Evolutionary conservation across 2,797 vertebrate species (phyloP).

Genomic region (Tachyglossus aculeatus): DNA sequence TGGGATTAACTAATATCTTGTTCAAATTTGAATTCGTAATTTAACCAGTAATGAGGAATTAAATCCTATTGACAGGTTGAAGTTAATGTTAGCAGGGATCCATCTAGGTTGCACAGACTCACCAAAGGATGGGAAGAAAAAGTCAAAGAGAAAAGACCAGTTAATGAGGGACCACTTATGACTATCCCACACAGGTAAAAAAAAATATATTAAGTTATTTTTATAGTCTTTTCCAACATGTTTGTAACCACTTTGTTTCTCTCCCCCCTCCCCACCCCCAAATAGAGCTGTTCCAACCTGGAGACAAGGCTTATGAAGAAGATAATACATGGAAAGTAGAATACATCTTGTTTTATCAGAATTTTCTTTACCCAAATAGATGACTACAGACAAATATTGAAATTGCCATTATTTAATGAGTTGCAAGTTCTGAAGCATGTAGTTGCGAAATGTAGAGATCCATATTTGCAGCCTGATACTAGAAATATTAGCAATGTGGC

Average conservation of each 20-base stretch:
- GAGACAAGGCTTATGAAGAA: constrained; percentile 80
- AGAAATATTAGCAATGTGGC: no score
- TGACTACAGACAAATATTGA: neutral
- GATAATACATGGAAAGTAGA: constrained; percentile 12
- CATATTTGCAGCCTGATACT: neutral
- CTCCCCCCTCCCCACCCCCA: constrained; percentile 52
- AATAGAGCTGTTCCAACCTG: constrained; percentile 83
- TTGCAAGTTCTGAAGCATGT: constrained; percentile 19
- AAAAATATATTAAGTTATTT: neutral
- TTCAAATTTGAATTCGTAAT: neutral
- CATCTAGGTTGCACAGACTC: constrained; percentile 73
- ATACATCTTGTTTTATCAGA: constrained; percentile 4
- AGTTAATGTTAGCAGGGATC: constrained; percentile 75
- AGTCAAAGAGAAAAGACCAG: constrained; percentile 69
- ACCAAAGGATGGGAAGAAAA: constrained; percentile 83
- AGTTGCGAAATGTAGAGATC: neutral
- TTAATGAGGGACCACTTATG: constrained; percentile 65
- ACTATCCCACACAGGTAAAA: constrained; percentile 80
- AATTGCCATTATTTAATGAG: neutral
- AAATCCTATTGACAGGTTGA: constrained; percentile 74
- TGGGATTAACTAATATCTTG: neutral
- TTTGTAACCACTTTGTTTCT: constrained; percentile 1
- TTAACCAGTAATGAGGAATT: constrained; percentile 5
- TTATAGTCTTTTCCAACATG: neutral
- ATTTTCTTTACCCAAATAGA: neutral